A percentile compares a stretch with the other conserved stretches of the same genome.
Evolutionary conservation across 2,888 invertebrate genomes (phyloP).

Genomic region (Neria commutata): DNA sequence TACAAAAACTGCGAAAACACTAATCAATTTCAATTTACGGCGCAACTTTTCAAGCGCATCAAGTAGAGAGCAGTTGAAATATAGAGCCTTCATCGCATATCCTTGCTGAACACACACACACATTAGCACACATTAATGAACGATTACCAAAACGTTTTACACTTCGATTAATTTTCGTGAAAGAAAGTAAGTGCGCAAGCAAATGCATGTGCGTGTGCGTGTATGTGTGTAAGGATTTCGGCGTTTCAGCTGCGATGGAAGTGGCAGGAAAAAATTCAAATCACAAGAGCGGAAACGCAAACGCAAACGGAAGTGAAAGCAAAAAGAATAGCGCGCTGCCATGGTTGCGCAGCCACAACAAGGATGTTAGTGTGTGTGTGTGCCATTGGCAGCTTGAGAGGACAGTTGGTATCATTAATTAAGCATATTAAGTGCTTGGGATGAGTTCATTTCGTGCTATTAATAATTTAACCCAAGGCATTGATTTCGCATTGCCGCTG

Average conservation of each 20-base stretch:
- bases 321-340: conserved; percentile 11
- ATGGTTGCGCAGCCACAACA: background rate
- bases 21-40: conserved; percentile 15
- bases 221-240: too few species aligned
- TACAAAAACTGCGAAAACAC: background rate
- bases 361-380: background rate
- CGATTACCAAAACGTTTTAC: conserved; percentile 6
- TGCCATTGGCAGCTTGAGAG: conserved; percentile 25
- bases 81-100: background rate
- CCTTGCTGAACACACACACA: background rate
- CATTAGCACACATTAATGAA: background rate
- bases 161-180: conserved; percentile 11
- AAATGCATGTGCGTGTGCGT: too few species aligned
- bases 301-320: conserved; percentile 6
- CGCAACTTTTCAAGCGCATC: background rate
- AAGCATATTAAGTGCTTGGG: conserved; percentile 8
- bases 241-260: background rate
- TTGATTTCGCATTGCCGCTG: background rate
- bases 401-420: conserved; percentile 35
- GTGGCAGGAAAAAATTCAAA: conserved; percentile 9
- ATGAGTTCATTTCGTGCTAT: conserved; percentile 21
- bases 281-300: conserved; percentile 15
- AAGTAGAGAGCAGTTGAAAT: background rate
- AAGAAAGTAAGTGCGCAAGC: too few species aligned
- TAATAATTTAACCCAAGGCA: conserved; percentile 38